Conservation (phyloP, 2,113 vertebrate species). For the Tiliqua scincoides region DNA sequence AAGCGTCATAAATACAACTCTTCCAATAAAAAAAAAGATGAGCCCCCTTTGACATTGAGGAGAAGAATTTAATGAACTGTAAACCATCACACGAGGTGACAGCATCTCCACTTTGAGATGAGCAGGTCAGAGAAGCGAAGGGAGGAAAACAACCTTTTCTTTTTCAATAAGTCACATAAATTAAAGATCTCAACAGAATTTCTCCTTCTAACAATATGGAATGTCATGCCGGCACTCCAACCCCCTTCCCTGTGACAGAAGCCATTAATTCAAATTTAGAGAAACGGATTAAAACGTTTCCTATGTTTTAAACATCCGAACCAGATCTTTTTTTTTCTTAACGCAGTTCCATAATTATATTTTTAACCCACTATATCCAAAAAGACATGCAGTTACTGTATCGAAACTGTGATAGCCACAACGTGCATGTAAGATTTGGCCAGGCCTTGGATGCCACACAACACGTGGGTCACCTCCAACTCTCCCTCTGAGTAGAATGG, state of each 20-base stretch:
- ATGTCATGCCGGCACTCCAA: neutral
- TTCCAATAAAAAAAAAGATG: conserved; percentile 40
- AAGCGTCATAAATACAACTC: conserved; percentile 44
- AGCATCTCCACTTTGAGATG: conserved; percentile 42
- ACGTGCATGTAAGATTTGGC: too few relatives aligned
- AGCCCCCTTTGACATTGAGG: conserved; percentile 56
- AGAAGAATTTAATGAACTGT: conserved; percentile 73
- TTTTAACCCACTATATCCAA: too few relatives aligned
- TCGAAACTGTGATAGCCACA: too few relatives aligned
- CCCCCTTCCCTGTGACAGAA: neutral
- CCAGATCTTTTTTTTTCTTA: neutral
- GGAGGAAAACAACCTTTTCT: conserved; percentile 35
- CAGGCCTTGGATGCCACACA: too few relatives aligned
- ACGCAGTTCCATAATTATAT: too few relatives aligned
- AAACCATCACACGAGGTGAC: conserved; percentile 69
- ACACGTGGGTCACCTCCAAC: too few relatives aligned
- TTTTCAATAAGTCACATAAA: conserved; percentile 22
- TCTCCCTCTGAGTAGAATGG: too few relatives aligned
- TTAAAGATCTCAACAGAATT: conserved; percentile 31
- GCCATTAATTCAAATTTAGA: neutral
- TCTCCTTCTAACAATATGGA: neutral
- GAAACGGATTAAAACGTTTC: neutral
- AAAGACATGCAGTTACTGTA: too few relatives aligned
- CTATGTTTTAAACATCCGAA: neutral
- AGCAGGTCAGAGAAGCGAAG: conserved; percentile 30